These are phyloP conservation scores for Liolophura sinensis DNA, from an alignment of 1,140 invertebrate species.

Conservation along the genomic window DNA sequence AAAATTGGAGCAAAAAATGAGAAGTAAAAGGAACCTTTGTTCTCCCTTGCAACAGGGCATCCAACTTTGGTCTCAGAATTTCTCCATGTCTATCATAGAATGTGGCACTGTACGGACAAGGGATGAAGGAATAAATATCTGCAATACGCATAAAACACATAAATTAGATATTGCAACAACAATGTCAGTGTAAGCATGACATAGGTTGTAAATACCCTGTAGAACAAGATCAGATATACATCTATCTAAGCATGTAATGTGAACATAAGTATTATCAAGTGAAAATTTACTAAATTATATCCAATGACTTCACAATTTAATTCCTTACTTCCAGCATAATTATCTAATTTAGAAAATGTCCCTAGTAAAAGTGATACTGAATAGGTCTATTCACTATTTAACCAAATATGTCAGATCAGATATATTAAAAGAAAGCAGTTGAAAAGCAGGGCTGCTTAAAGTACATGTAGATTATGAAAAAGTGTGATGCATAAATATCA, in stretches of 20 bases:
- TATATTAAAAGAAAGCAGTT: no score
- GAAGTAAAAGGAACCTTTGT: constrained; percentile 10
- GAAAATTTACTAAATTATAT: not conserved
- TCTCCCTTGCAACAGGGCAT: constrained; percentile 9
- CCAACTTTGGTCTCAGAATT: constrained; percentile 4
- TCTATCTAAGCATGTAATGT: not conserved
- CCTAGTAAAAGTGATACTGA: no score
- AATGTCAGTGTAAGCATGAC: not conserved
- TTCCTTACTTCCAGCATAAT: not conserved
- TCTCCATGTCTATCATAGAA: constrained; percentile 12
- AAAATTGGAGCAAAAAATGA: not conserved
- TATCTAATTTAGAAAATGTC: not conserved
- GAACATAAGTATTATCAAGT: not conserved
- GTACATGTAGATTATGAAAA: no score
- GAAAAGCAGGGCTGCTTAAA: no score
- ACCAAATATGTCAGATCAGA: no score
- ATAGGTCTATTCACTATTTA: no score
- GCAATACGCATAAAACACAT: constrained; percentile 1
- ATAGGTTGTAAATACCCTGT: not conserved
- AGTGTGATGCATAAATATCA: no score
- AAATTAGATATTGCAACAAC: not conserved
- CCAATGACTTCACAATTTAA: not conserved
- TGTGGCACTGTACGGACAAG: constrained; percentile 4
- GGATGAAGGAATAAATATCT: constrained; percentile 16
- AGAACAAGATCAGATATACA: no score